phyloP scores from a whole-genome alignment of 2,113 vertebrate genomes.

The Circaetus cinerascens region DNA sequence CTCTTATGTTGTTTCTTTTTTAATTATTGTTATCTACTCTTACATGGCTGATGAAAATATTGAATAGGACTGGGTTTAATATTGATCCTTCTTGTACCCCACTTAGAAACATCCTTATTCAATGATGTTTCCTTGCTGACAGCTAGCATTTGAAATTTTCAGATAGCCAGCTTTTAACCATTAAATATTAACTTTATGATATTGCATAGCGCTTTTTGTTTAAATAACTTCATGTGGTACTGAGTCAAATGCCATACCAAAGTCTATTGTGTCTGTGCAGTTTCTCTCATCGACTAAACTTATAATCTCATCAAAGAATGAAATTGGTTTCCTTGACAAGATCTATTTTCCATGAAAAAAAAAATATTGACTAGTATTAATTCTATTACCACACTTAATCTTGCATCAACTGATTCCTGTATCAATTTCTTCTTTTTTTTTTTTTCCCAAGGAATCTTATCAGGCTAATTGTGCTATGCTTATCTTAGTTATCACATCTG shows the following conservation, averaged over 20 bases:
- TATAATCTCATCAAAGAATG: conserved; percentile 17
- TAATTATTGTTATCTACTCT: background rate
- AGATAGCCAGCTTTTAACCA: background rate
- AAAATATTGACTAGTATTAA: background rate
- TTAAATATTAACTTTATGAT: background rate
- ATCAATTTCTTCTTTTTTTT: background rate
- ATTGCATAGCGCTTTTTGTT: background rate
- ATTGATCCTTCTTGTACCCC: background rate
- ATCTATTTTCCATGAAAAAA: background rate
- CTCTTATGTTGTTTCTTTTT: background rate
- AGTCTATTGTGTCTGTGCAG: background rate
- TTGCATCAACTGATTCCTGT: background rate
- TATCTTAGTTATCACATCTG: background rate
- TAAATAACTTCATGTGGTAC: background rate
- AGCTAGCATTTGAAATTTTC: background rate
- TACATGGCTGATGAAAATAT: background rate
- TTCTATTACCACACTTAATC: background rate
- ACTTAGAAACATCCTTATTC: background rate
- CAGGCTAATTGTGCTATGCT: background rate
- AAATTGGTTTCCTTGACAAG: conserved; percentile 44
- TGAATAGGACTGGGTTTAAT: background rate
- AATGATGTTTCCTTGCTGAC: background rate
- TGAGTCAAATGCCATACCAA: background rate
- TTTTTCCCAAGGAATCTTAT: background rate
- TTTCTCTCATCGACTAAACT: background rate